Conservation (phyloP, 2,888 invertebrate genomes). For the Ophioninae sp. region DNA sequence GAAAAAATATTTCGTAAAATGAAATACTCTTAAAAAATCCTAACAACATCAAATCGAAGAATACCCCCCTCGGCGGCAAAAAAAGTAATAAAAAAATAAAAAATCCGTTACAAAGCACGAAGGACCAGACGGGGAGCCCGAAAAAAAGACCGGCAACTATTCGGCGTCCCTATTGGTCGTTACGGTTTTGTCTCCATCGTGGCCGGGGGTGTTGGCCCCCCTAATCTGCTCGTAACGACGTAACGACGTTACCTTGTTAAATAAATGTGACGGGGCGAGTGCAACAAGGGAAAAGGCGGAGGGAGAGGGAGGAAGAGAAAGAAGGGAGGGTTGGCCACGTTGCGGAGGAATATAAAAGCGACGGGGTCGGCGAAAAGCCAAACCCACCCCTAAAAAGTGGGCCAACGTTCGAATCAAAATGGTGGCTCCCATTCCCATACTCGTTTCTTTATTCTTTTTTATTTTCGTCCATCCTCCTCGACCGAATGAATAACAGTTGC, state of each 20-base stretch:
- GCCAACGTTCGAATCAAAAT: conserved; percentile 76
- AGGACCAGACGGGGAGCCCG: conserved; percentile 5
- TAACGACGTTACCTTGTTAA: conserved; percentile 78
- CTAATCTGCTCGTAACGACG: conserved; percentile 75
- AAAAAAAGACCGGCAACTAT: conserved; percentile 67
- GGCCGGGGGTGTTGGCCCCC: conserved; percentile 70
- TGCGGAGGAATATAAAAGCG: conserved; percentile 39
- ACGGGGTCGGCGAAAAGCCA: conserved; percentile 68
- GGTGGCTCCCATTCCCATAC: conserved; percentile 65
- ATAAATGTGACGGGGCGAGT: conserved; percentile 75
- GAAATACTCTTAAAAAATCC: no score
- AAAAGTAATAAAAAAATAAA: background rate
- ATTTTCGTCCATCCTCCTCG: background rate
- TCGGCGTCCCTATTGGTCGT: conserved; percentile 75
- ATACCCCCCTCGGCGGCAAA: background rate
- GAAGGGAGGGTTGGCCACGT: conserved; percentile 67
- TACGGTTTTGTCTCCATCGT: conserved; percentile 68
- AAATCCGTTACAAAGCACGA: conserved; percentile 45
- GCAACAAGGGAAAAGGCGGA: conserved; percentile 31
- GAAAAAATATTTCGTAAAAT: no score
- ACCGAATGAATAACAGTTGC: conserved; percentile 42
- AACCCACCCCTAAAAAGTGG: conserved; percentile 75
- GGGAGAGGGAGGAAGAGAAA: conserved; percentile 13
- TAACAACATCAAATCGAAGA: no score
- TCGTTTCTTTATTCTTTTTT: conserved; percentile 6